Conservation (phyloP, 1,140 invertebrate species). For the Linepithema humile region DNA sequence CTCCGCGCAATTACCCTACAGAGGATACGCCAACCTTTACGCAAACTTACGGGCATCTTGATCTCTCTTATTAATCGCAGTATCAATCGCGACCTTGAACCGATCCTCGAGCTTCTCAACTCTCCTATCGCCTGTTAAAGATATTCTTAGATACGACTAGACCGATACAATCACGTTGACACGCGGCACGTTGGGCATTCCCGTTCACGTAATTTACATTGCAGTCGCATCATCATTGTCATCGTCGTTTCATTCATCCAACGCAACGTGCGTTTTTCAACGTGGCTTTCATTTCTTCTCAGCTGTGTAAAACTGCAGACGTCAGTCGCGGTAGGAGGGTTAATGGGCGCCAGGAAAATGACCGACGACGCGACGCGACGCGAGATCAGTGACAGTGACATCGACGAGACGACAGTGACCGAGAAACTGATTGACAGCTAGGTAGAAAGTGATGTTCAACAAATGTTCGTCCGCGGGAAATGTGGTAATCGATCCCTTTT, state of each 20-base stretch:
- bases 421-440: slow-evolving; percentile 57
- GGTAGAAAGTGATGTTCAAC: slow-evolving; percentile 63
- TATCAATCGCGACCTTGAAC: not conserved
- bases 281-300: slow-evolving; percentile 24
- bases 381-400: slow-evolving; percentile 65
- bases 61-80: slow-evolving; percentile 30
- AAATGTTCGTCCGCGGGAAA: slow-evolving; percentile 7
- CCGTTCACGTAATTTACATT: slow-evolving; percentile 14
- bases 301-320: slow-evolving; percentile 11
- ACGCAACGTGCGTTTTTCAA: not conserved
- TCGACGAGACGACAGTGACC: slow-evolving; percentile 57
- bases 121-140: not conserved
- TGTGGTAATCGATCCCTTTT: slow-evolving; percentile 2
- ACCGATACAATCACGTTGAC: slow-evolving; percentile 16
- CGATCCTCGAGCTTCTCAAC: not conserved
- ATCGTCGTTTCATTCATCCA: slow-evolving; percentile 18
- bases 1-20: slow-evolving; percentile 85
- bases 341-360: slow-evolving; percentile 18
- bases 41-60: slow-evolving; percentile 53
- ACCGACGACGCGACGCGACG: slow-evolving; percentile 32
- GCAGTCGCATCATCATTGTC: slow-evolving; percentile 13
- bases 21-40: slow-evolving; percentile 79
- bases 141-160: not conserved
- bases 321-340: slow-evolving; percentile 26
- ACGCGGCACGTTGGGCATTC: not conserved